Evolutionary conservation across 2,888 invertebrate genomes (phyloP).

Genomic region (Agrotis exclamationis): DNA sequence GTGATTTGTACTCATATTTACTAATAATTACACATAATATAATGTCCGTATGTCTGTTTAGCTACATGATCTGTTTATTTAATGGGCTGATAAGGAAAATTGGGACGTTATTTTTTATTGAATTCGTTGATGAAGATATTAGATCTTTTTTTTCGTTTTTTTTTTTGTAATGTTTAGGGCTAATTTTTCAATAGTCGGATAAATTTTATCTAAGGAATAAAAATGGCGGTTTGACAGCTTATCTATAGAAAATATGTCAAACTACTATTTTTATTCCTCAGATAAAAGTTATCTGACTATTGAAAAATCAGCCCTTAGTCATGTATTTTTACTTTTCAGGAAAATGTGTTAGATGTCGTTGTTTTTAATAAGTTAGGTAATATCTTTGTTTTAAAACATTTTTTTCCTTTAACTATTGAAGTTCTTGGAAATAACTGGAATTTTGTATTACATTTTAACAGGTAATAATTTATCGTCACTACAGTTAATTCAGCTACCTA

Average conservation of each 20-base stretch:
- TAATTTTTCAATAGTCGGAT: no score
- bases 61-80: constrained; percentile 43
- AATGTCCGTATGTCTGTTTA: constrained; percentile 47
- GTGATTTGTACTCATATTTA: constrained; percentile 57
- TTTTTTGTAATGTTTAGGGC: background rate
- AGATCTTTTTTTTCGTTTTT: background rate
- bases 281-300: no score
- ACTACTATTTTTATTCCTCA: no score
- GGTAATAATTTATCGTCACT: no score
- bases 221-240: no score
- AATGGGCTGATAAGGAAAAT: constrained; percentile 42
- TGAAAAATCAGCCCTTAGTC: no score
- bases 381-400: background rate
- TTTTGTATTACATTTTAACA: no score
- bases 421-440: background rate
- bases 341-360: background rate
- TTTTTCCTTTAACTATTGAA: background rate
- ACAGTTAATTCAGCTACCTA: background rate
- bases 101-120: background rate
- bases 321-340: background rate
- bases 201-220: no score
- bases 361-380: background rate
- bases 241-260: no score
- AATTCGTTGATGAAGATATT: constrained; percentile 17
- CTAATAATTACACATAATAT: constrained; percentile 55